A percentile compares a stretch with the other conserved stretches of the same genome.
Evolutionary conservation across 2,797 vertebrate genomes (phyloP).

Genomic region (Oreonectes daqikongensis): DNA sequence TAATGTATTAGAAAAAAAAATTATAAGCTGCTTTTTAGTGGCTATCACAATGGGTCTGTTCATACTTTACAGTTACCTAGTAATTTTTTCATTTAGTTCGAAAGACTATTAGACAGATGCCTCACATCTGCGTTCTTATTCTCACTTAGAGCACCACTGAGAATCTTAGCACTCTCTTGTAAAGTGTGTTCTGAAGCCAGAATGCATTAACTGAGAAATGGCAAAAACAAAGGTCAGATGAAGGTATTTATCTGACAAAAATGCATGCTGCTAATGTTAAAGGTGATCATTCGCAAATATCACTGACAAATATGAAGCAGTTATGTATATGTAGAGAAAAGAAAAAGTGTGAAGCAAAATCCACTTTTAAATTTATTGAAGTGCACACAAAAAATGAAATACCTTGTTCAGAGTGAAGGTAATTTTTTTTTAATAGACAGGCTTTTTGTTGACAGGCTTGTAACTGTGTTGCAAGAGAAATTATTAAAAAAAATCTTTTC

Average conservation of each 20-base stretch:
- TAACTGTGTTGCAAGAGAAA: not conserved
- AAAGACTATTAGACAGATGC: conserved; percentile 4
- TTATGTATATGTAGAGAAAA: not conserved
- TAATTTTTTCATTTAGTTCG: not conserved
- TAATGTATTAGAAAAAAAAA: not conserved
- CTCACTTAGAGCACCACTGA: conserved; percentile 68
- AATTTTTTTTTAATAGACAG: too few relatives aligned
- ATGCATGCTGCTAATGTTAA: too few relatives aligned
- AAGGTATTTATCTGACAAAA: not conserved
- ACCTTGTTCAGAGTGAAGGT: too few relatives aligned
- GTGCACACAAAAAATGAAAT: too few relatives aligned
- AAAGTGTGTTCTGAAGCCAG: conserved; percentile 56
- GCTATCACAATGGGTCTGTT: not conserved
- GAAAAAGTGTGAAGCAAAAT: not conserved
- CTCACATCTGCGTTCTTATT: conserved; percentile 9
- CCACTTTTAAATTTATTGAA: too few relatives aligned
- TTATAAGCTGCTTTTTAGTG: not conserved
- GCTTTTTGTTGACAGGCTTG: not conserved
- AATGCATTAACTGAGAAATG: conserved; percentile 39
- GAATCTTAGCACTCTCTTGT: conserved; percentile 67
- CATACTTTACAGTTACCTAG: not conserved
- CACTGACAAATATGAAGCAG: not conserved
- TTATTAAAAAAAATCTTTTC: not conserved
- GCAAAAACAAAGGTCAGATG: conserved; percentile 33
- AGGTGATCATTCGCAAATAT: too few relatives aligned